Conservation (phyloP, 2,113 vertebrate genomes). For the Perognathus longimembris region DNA sequence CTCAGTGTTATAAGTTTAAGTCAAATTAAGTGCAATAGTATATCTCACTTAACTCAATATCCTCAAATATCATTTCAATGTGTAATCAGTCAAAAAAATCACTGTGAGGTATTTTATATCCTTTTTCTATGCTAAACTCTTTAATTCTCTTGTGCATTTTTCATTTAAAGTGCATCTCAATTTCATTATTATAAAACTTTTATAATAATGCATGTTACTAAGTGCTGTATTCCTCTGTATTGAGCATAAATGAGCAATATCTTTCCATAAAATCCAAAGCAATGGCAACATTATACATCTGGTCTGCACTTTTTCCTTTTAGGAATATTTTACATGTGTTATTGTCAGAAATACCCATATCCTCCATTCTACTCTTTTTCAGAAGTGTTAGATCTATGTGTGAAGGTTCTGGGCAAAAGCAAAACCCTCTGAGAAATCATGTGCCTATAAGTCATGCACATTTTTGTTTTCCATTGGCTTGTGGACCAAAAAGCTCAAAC, state of each 20-base stretch:
- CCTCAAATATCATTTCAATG: too few relatives aligned
- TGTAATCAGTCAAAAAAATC: too few relatives aligned
- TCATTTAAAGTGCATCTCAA: too few relatives aligned
- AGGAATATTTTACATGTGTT: not conserved
- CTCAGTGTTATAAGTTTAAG: not conserved
- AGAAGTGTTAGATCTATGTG: not conserved
- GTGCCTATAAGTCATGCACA: not conserved
- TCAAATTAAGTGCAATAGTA: too few relatives aligned
- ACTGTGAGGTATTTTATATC: too few relatives aligned
- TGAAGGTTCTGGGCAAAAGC: not conserved
- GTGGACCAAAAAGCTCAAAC: not conserved
- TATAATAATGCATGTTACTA: not conserved
- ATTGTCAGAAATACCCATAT: not conserved
- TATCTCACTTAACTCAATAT: too few relatives aligned
- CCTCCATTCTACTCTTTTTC: not conserved
- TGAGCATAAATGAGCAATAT: not conserved
- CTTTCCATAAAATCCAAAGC: constrained; percentile 17
- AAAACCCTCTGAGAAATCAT: not conserved
- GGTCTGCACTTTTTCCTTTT: not conserved
- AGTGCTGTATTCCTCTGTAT: not conserved
- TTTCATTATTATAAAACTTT: not conserved
- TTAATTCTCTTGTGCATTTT: too few relatives aligned
- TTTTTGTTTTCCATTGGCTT: not conserved
- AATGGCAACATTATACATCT: not conserved
- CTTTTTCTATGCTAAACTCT: too few relatives aligned